Conservation (phyloP, 1,140 invertebrate genomes). For the Drosophila paulistorum region DNA sequence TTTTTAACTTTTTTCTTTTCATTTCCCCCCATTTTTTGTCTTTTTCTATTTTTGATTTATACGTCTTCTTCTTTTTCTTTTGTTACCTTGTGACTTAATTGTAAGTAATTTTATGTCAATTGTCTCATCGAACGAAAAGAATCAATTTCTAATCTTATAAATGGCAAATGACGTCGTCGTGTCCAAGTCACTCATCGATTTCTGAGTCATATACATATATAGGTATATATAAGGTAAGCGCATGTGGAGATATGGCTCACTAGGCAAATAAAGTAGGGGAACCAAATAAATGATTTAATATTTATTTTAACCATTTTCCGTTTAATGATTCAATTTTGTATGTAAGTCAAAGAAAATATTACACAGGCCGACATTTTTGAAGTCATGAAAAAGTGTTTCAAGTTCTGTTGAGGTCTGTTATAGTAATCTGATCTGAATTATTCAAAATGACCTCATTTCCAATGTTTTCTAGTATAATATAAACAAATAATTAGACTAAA, state of each 20-base stretch:
- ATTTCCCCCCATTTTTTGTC: not conserved
- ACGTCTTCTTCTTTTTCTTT: not conserved
- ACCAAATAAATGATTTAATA: not conserved
- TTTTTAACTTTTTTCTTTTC: not conserved
- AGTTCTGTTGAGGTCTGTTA: too few species aligned
- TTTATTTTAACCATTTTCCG: slow-evolving; percentile 1
- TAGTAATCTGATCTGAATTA: too few species aligned
- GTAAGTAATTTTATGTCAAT: not conserved
- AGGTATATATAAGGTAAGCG: not conserved
- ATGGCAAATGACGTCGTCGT: slow-evolving; percentile 8
- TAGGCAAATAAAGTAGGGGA: not conserved
- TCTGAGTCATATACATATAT: not conserved
- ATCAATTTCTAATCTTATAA: slow-evolving; percentile 4
- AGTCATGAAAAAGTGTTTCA: too few species aligned
- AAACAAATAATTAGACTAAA: too few species aligned
- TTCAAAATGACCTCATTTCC: too few species aligned
- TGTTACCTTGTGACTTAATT: not conserved
- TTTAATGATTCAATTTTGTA: not conserved
- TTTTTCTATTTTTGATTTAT: not conserved
- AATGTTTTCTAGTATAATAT: too few species aligned
- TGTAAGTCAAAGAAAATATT: not conserved
- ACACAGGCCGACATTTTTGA: too few species aligned
- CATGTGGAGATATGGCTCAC: not conserved
- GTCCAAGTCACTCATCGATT: not conserved
- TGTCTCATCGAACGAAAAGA: slow-evolving; percentile 23